phyloP scores from a whole-genome alignment of 1,140 invertebrate genomes.

The Drosophila insularis region DNA sequence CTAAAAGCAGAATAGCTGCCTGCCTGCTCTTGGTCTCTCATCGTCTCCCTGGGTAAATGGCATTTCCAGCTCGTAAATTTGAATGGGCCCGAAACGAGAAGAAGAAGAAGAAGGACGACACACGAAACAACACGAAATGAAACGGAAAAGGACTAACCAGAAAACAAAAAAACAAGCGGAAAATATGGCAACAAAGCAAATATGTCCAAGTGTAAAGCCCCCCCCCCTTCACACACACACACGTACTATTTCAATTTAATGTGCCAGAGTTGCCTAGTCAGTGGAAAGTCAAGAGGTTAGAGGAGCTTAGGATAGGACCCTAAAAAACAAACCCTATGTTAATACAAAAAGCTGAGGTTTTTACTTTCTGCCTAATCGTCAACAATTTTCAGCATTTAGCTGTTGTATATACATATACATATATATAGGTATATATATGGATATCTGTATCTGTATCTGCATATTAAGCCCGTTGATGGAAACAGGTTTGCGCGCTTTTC shows the following conservation, averaged over 20 bases:
- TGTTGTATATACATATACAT: background rate
- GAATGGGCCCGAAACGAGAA: conserved; percentile 41
- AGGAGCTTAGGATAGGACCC: too few relatives aligned
- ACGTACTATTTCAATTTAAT: conserved; percentile 26
- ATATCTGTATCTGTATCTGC: background rate
- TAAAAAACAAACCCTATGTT: too few relatives aligned
- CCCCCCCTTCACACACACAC: too few relatives aligned
- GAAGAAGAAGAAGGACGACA: too few relatives aligned
- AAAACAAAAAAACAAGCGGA: background rate
- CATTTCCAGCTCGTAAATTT: conserved; percentile 64
- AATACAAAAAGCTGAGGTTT: too few relatives aligned
- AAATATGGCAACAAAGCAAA: conserved; percentile 46
- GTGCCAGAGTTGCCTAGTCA: too few relatives aligned
- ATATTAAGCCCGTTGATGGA: conserved; percentile 26
- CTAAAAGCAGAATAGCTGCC: conserved; percentile 45
- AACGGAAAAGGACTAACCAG: background rate
- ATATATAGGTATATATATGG: background rate
- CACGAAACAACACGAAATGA: background rate
- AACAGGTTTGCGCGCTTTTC: conserved; percentile 57
- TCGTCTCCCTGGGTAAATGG: conserved; percentile 30
- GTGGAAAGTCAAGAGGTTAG: too few relatives aligned
- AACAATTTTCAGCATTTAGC: too few relatives aligned
- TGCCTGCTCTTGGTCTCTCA: conserved; percentile 8
- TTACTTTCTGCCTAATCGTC: too few relatives aligned
- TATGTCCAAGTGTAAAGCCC: conserved; percentile 28